Evolutionary conservation across 2,888 invertebrate genomes (phyloP), one percentile per base, ranked within the genome.

Genomic region (Papilio protenor): DNA sequence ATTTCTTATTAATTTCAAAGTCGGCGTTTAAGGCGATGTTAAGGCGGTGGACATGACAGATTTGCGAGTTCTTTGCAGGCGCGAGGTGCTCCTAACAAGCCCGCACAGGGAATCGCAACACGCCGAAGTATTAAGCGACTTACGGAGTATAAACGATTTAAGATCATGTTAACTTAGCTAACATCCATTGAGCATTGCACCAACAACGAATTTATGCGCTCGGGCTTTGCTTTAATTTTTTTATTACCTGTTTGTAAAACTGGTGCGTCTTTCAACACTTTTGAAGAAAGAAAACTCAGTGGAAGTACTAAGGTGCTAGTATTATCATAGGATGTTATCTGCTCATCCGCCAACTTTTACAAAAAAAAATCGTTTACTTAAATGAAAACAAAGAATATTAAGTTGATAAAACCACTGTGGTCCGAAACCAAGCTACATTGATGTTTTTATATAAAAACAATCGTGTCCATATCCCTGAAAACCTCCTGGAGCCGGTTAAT

Each of bases 51-150:
- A 83, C 82, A 79, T 80, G 85, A 85, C 86, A 86, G 85, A 86
- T 87, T 87, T 86, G 86, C 82, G 86, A 86, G 82, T 81, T 79
- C 79, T 82, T 81, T 80, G 79, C 79, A 81, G 79, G 79, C 81
- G 80, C 79, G 80, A 80, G 80, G 80, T 84, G 84, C 84, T 81
- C 82, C 81, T 82, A 82, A 83, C 84, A 86, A 85, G 85, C 84
- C 82, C 85, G 82, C 81, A 80, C 81, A 76, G 73, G 78, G 78
- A 73, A 76, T 76, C 72, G 73, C 72, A 73, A 75, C 76, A 78
- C 47, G 73, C 66, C 76, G 66, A 78, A 75, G 78, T 78, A 78
- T 78, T 78, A 78, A 78, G 78, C 79, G 79, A 77, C 80, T 80
- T 74, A 75, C 75, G 75, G 75, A 75, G 75, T 72, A 78, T 77